Evolutionary conservation across 2,888 invertebrate species (phyloP), one percentile per base, ranked within the genome.

Genomic region (Cephus pygmeus): DNA sequence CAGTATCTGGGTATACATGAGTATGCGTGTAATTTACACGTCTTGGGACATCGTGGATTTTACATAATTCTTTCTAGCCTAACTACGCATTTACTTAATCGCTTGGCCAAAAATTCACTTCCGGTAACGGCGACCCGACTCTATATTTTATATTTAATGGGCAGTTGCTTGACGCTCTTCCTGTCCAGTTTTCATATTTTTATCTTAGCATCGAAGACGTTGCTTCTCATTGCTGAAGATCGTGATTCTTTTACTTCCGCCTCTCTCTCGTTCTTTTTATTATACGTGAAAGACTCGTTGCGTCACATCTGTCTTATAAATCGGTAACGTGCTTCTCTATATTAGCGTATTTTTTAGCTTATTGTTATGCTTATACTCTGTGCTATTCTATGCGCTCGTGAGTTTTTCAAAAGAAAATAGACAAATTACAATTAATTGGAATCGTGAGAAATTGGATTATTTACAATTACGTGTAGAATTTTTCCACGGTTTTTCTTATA

Each of bases 401-500:
- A 56, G 56, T 56, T 56, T 56, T 56, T 23, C 23, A 23, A 23
- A 9, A 2, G 9, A 4, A 71, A 71, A 71, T 71, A 71, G 30
- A 33, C 31, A 30, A 31, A 23, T 71, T 31, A 23, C 9, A 71
- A 30, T 30, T 33, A 30, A 23, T 71, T 11, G 15, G 71, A 71
- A 30, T 33, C 31, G 31, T 71, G 71, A 71, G 71, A 71, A 71
- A 31, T 71, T 71, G 31, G 34, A 71, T 15, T 34, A 30, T 34
- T 71, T 71, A 71, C 30, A 71, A 71, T 71, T 34, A 30, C 30
- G 71, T 33, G 30, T 71, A 33, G 9, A 30, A 71, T 11, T 79
- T 77, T 79, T 69, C 77, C 77, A 12, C 40, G 73, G n/a, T 30
- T 11, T 68, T 56, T 56, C 56, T 56, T 56, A 23, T 9, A 23